These are phyloP conservation scores for Agelaius phoeniceus DNA, from an alignment of 2,113 vertebrate species.

Conservation along the genomic window DNA sequence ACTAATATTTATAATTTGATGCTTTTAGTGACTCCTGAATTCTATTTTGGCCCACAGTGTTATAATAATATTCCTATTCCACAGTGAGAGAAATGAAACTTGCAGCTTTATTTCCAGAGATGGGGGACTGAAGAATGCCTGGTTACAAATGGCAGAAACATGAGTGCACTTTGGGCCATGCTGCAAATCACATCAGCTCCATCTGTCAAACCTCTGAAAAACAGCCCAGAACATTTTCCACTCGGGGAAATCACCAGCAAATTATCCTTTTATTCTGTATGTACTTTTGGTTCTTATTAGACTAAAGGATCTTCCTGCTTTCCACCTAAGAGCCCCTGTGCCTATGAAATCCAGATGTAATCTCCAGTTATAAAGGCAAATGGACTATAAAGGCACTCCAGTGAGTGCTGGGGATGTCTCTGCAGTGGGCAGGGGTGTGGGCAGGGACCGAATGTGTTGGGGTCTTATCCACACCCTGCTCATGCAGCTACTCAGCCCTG, in stretches of 20 bases:
- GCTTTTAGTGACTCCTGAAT: conserved; percentile 12
- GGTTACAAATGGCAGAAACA: conserved; percentile 51
- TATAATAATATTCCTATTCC: not conserved
- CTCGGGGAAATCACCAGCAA: conserved; percentile 46
- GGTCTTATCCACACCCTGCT: not conserved
- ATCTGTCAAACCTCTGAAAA: conserved; percentile 52
- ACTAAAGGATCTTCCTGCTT: not conserved
- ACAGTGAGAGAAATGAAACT: conserved; percentile 14
- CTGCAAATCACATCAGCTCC: conserved; percentile 51
- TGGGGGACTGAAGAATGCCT: not conserved
- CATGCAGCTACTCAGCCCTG: not conserved
- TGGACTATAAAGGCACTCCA: not conserved
- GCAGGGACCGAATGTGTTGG: not conserved
- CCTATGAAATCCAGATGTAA: not conserved
- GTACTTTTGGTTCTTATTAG: not conserved
- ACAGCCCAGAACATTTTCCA: conserved; percentile 33
- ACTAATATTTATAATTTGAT: conserved; percentile 52
- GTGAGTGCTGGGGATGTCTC: not conserved
- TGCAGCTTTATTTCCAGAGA: conserved; percentile 44
- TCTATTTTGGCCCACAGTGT: conserved; percentile 13
- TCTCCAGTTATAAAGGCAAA: not conserved
- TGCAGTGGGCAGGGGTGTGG: not conserved
- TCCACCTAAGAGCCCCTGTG: not conserved
- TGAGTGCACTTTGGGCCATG: conserved; percentile 24
- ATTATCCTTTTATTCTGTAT: not conserved